phyloP scores from a whole-genome alignment of 2,888 invertebrate genomes.

The Aporophyla lueneburgensis region DNA sequence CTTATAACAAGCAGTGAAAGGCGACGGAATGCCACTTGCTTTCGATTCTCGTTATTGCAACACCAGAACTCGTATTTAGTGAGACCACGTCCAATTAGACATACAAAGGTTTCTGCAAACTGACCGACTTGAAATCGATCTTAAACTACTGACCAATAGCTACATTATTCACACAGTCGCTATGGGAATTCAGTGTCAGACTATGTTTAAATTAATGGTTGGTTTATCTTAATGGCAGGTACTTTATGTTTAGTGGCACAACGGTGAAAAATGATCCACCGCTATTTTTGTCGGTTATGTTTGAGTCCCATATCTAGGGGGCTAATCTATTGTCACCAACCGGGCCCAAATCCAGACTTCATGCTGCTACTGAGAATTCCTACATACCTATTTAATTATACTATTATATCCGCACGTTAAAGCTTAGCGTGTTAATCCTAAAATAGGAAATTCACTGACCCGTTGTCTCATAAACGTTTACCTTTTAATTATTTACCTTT shows the following conservation, averaged over 20 bases:
- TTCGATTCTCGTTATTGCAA: conserved; percentile 69
- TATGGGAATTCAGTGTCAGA: background rate
- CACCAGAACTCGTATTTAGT: conserved; percentile 67
- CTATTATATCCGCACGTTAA: too few species aligned
- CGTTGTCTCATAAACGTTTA: background rate
- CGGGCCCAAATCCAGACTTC: background rate
- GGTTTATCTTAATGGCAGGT: background rate
- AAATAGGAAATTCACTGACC: too few species aligned
- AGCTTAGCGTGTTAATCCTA: too few species aligned
- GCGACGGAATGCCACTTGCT: conserved; percentile 72
- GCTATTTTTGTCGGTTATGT: background rate
- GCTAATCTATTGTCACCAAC: background rate
- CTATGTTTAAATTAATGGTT: background rate
- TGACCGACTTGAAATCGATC: conserved; percentile 6
- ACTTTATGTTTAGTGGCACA: too few species aligned
- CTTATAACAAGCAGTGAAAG: conserved; percentile 69
- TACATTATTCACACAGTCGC: background rate
- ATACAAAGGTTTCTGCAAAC: conserved; percentile 16
- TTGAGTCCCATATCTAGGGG: background rate
- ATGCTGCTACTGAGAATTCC: too few species aligned
- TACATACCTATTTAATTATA: too few species aligned
- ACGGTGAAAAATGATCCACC: too few species aligned
- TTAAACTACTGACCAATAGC: background rate
- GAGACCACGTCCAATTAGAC: conserved; percentile 54
- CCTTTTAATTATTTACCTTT: background rate